phyloP scores from a whole-genome alignment of 2,113 vertebrate species.

The Centropus unirufus region DNA sequence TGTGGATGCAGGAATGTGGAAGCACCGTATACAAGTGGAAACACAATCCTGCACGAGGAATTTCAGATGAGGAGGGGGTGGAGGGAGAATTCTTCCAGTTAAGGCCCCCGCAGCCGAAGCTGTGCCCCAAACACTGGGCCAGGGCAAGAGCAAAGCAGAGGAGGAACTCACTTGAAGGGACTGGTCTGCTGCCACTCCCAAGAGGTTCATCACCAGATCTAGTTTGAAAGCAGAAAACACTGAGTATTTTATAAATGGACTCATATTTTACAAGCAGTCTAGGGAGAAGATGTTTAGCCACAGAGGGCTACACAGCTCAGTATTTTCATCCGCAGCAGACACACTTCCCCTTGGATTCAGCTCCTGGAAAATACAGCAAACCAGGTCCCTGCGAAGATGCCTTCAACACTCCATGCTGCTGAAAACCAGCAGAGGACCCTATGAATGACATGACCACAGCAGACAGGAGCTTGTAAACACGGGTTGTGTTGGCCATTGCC shows the following conservation, averaged over 20 bases:
- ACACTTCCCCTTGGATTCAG: neutral
- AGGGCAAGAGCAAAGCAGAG: neutral
- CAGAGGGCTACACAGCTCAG: neutral
- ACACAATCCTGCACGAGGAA: neutral
- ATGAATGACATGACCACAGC: neutral
- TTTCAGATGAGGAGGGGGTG: neutral
- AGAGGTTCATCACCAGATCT: neutral
- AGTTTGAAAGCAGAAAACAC: neutral
- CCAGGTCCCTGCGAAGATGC: neutral
- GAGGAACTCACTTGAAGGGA: neutral
- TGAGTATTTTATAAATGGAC: neutral
- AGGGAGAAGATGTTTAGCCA: neutral
- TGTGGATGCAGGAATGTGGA: neutral
- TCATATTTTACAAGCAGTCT: neutral
- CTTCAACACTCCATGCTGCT: neutral
- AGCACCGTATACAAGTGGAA: neutral
- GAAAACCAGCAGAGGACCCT: neutral
- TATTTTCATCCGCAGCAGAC: conserved; percentile 1
- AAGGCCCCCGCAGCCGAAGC: neutral
- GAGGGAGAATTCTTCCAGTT: neutral
- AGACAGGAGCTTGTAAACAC: neutral
- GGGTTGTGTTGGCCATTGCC: neutral
- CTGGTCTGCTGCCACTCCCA: neutral
- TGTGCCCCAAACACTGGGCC: neutral
- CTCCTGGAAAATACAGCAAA: neutral